Conservation (phyloP, 1,140 invertebrate species). For the Lutraria rhynchaena region DNA sequence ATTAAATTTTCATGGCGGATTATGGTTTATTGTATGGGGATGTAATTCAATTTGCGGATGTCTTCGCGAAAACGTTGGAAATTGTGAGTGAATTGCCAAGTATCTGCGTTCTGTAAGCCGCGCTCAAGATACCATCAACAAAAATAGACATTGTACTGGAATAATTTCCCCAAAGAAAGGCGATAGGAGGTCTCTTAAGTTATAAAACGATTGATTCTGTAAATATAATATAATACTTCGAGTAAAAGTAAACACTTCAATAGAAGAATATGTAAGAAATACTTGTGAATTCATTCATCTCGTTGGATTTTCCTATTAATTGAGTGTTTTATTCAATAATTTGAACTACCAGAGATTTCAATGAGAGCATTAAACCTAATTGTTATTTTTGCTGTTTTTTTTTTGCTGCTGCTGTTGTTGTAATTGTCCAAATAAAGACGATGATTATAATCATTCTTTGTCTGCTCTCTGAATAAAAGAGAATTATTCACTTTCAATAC, state of each 20-base stretch:
- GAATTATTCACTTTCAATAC: no score
- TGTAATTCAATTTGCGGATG: constrained; percentile 49
- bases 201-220: constrained; percentile 26
- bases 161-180: constrained; percentile 30
- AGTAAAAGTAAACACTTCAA: constrained; percentile 13
- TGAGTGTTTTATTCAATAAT: background rate
- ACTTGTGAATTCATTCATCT: background rate
- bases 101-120: constrained; percentile 21
- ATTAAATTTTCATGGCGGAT: constrained; percentile 62
- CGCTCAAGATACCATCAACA: constrained; percentile 7
- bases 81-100: constrained; percentile 43
- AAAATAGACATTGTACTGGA: constrained; percentile 29
- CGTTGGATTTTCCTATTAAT: background rate
- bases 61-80: constrained; percentile 50
- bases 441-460: no score
- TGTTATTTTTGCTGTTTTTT: no score
- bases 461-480: no score
- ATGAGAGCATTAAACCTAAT: background rate
- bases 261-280: background rate
- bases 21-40: constrained; percentile 59
- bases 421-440: no score
- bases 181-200: constrained; percentile 24
- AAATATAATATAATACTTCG: background rate
- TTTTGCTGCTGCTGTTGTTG: no score
- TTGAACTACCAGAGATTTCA: no score